Evolutionary conservation across 2,888 invertebrate species (phyloP), one percentile per base, ranked within the genome.

Genomic region (Yponomeuta evonymella): DNA sequence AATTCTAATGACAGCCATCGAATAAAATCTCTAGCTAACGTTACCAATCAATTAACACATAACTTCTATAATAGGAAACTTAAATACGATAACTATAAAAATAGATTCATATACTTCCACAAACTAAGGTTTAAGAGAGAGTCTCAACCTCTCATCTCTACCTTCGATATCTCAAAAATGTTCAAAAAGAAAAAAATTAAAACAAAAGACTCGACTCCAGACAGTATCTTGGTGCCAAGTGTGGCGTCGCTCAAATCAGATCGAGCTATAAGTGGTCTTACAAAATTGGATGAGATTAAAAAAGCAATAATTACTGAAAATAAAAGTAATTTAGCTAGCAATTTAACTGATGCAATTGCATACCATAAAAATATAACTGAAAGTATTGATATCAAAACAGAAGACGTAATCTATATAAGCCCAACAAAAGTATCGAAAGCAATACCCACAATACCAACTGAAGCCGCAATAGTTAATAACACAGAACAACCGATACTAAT

Each of bases 141-240:
- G n/a, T 12, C 70, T 2, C n/a, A 33, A 15, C 33, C 63, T 8
- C 30, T 70, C n/a, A 70, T 70, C 29, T 70, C 70, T 29, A 70
- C 89, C 2, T 89, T 86, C 73, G 89, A 90, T 70, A 81, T 90
- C 70, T 84, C 87, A 0, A 85, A 83, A 70, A 79, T 87, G 75
- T 85, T 85, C 66, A 84, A 82, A 71, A 85, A 81, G 75, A 85
- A 78, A 58, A 82, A 80, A 43, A 70, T 73, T 4, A 78, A 78
- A 36, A 75, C 70, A 63, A 80, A 77, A 71, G 67, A 48, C 6
- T n/a, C 48, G 1, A 23, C 11, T 29, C 71, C 71, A 1, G 75
- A 75, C 15, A 58, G 51, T 15, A 8, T 58, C 8, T 58, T 58
- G 51, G 1, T 58, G 51, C 83, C 86, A 12, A 83, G 79, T 48